Conservation (phyloP, 1,140 invertebrate species). For the Hypsibius dujardini region DNA sequence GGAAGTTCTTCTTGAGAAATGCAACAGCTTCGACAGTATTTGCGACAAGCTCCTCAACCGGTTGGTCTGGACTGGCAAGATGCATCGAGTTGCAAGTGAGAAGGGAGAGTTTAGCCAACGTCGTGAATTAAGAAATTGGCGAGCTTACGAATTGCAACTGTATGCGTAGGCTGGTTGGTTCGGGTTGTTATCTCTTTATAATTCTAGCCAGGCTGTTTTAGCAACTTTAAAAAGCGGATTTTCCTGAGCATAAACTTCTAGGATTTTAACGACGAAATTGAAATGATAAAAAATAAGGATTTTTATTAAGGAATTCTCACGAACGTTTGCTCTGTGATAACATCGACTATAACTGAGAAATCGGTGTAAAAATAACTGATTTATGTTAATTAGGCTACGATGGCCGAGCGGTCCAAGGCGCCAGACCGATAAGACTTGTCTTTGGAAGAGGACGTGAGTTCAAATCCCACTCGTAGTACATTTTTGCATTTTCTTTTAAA, state of each 20-base stretch:
- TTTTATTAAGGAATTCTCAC: no score
- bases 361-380: no score
- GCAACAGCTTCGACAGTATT: slow-evolving; percentile 11
- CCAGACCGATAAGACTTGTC: slow-evolving; percentile 4
- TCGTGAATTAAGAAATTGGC: neutral
- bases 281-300: no score
- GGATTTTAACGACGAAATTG: no score
- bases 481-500: neutral
- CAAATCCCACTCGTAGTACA: slow-evolving; percentile 8
- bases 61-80: slow-evolving; percentile 19
- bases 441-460: neutral
- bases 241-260: no score
- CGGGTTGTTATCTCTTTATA: no score
- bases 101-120: slow-evolving; percentile 12
- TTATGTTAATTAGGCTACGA: neutral
- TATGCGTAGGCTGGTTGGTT: no score
- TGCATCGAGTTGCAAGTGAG: slow-evolving; percentile 17
- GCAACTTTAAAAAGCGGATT: no score
- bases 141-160: neutral
- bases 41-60: slow-evolving; percentile 19
- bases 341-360: no score
- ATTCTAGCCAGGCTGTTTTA: no score
- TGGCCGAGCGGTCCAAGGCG: slow-evolving; percentile 18
- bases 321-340: no score
- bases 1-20: slow-evolving; percentile 21